Evolutionary conservation across 92 coral and sea anemone species (phyloP).

Genomic region (Meandrina meandrites): DNA sequence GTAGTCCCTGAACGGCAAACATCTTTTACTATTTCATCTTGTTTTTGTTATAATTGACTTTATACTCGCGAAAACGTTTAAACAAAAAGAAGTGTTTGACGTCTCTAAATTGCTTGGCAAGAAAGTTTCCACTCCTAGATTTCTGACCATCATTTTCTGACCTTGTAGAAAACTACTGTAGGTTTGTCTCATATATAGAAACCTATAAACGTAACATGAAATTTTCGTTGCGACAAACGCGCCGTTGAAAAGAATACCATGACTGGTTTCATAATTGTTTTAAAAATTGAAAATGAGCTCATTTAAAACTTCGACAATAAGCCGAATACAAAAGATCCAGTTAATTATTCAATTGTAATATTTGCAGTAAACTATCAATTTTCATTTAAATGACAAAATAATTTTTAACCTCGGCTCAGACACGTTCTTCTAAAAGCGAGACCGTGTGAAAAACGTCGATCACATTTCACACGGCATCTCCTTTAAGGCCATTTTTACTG

Average conservation of each 20-base stretch:
- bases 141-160: too few species aligned
- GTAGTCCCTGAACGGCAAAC: background rate
- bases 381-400: background rate
- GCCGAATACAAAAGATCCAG: background rate
- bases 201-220: too few species aligned
- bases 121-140: too few species aligned
- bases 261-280: slow-evolving; percentile 16
- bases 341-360: background rate
- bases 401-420: background rate
- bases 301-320: background rate
- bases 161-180: background rate
- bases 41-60: background rate
- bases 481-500: background rate
- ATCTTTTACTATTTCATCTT: background rate
- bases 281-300: background rate
- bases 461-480: background rate
- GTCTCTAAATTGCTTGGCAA: background rate
- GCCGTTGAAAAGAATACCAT: background rate
- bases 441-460: background rate
- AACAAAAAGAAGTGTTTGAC: background rate
- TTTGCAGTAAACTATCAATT: slow-evolving; percentile 3
- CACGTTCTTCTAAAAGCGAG: background rate
- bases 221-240: background rate
- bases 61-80: background rate
- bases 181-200: too few species aligned